Conservation (phyloP, 1,140 invertebrate species). For the Lanistes nyassanus region DNA sequence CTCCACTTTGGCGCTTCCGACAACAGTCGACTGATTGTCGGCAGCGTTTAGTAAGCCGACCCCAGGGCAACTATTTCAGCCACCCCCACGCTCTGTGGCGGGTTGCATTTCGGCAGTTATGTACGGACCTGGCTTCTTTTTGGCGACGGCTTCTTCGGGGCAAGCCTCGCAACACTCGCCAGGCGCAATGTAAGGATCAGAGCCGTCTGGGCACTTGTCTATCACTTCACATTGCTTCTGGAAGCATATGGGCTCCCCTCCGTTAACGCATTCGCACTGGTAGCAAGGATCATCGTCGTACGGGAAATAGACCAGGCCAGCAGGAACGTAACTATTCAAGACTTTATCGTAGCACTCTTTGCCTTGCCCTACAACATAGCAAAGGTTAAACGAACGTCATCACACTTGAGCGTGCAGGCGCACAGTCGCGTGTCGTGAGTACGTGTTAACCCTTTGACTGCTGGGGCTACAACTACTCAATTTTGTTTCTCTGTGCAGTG, state of each 20-base stretch:
- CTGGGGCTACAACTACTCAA: too few relatives aligned
- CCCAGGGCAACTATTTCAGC: too few relatives aligned
- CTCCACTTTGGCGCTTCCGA: not conserved
- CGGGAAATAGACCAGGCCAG: slow-evolving; percentile 25
- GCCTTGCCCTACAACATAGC: too few relatives aligned
- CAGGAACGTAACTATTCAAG: not conserved
- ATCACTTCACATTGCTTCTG: slow-evolving; percentile 20
- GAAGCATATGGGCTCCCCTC: slow-evolving; percentile 8
- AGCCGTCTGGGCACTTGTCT: slow-evolving; percentile 21
- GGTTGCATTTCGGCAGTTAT: not conserved
- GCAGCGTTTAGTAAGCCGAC: too few relatives aligned
- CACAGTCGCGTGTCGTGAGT: too few relatives aligned
- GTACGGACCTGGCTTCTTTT: not conserved
- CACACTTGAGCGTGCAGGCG: too few relatives aligned
- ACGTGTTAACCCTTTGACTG: too few relatives aligned
- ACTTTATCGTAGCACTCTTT: slow-evolving; percentile 5
- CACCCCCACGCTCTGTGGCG: too few relatives aligned
- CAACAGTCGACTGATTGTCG: not conserved
- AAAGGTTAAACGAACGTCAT: too few relatives aligned
- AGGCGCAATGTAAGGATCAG: slow-evolving; percentile 20
- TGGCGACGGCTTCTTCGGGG: slow-evolving; percentile 1
- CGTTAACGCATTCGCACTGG: slow-evolving; percentile 22
- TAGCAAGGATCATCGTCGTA: slow-evolving; percentile 29
- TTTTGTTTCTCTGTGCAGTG: too few relatives aligned
- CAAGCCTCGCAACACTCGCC: slow-evolving; percentile 19